These are phyloP conservation scores for Meandrusa payeni DNA, from an alignment of 2,888 invertebrate species.

Conservation along the genomic window DNA sequence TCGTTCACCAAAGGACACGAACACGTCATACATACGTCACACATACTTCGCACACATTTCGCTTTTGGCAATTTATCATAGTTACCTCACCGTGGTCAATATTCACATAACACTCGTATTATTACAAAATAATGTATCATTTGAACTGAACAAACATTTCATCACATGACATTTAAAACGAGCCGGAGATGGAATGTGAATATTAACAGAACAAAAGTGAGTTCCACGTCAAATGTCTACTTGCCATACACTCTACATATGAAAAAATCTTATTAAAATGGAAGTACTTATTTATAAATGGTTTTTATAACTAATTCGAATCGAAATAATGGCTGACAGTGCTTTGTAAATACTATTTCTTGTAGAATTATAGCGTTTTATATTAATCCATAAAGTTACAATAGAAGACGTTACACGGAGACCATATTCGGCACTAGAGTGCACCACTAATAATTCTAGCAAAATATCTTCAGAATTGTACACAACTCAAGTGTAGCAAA, in stretches of 20 bases:
- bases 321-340: conserved; percentile 74
- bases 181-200: conserved; percentile 59
- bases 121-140: conserved; percentile 42
- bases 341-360: conserved; percentile 64
- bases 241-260: conserved; percentile 68
- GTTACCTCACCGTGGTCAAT: conserved; percentile 59
- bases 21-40: conserved; percentile 34
- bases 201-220: conserved; percentile 56
- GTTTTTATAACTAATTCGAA: conserved; percentile 69
- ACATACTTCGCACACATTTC: conserved; percentile 38
- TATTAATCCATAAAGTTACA: conserved; percentile 61
- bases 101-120: conserved; percentile 62
- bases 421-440: conserved; percentile 49
- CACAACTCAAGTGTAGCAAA: conserved; percentile 57
- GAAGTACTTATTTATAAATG: conserved; percentile 73
- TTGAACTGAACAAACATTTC: conserved; percentile 37
- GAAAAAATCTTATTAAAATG: conserved; percentile 77
- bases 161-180: conserved; percentile 33
- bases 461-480: conserved; percentile 38
- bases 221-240: conserved; percentile 60
- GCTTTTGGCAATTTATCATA: conserved; percentile 77
- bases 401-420: conserved; percentile 61
- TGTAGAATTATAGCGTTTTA: conserved; percentile 53
- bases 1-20: conserved; percentile 34
- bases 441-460: conserved; percentile 32